Percentiles rank a stretch among this genome's conserved stretches.
Conservation (phyloP, 2,797 vertebrate genomes). For the Molossus alvarezi region DNA sequence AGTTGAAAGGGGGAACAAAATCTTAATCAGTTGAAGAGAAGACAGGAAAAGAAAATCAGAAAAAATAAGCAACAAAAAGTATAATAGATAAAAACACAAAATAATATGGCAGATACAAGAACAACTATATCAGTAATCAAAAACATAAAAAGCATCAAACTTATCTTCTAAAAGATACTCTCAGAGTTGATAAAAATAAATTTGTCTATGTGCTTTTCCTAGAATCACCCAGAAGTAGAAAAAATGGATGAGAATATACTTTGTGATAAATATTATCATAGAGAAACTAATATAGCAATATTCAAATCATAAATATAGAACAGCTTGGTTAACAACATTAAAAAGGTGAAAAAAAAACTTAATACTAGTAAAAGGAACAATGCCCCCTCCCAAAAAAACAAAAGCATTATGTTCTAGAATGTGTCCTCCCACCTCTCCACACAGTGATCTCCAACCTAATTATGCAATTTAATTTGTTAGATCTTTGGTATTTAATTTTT, state of each 20-base stretch:
- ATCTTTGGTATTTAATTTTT: conserved; percentile 23
- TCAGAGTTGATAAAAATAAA: conserved; percentile 1
- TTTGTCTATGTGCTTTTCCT: not conserved
- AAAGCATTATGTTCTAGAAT: not conserved
- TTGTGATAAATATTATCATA: conserved; percentile 55
- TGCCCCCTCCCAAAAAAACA: not conserved
- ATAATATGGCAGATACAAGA: conserved; percentile 36
- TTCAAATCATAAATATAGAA: conserved; percentile 47
- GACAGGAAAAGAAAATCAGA: not conserved
- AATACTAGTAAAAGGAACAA: conserved; percentile 25
- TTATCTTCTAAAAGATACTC: conserved; percentile 55
- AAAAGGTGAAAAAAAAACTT: not conserved
- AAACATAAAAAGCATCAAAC: not conserved
- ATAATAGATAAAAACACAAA: conserved; percentile 6
- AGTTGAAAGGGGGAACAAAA: not conserved
- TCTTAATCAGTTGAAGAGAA: not conserved
- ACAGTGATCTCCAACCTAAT: not conserved
- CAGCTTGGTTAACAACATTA: not conserved
- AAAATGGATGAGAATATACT: not conserved
- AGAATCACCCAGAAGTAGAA: conserved; percentile 48
- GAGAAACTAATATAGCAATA: not conserved
- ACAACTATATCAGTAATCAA: conserved; percentile 51
- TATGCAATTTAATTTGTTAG: conserved; percentile 30
- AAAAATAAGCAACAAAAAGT: conserved; percentile 14
- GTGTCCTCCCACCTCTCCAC: not conserved